A percentile compares a stretch with the other conserved stretches of the same genome.
These are phyloP conservation scores for Polylopha cassiicola DNA, from an alignment of 2,888 invertebrate species.

Conservation along the genomic window DNA sequence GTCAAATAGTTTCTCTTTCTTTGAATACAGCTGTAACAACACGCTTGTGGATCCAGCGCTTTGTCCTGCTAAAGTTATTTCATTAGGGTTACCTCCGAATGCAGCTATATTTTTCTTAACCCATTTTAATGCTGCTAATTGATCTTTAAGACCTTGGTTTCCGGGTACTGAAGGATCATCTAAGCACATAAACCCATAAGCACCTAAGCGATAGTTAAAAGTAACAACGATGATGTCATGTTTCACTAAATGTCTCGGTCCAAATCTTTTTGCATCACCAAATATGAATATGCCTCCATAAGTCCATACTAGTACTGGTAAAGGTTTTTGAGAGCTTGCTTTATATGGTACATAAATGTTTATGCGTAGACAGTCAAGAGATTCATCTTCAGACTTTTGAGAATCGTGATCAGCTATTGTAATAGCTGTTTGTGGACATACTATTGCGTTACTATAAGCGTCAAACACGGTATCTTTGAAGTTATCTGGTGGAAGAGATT, in stretches of 20 bases:
- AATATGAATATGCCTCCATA: constrained; percentile 50
- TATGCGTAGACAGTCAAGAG: constrained; percentile 76
- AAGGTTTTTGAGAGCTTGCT: constrained; percentile 26
- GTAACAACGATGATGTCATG: constrained; percentile 43
- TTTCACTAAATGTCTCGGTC: constrained; percentile 41
- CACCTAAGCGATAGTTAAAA: constrained; percentile 20
- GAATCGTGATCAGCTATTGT: neutral
- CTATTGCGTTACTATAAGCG: constrained; percentile 38
- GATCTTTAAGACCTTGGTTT: constrained; percentile 24
- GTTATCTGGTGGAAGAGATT: no score
- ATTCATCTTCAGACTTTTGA: constrained; percentile 4
- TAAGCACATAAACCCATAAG: constrained; percentile 20
- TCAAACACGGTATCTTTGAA: constrained; percentile 36
- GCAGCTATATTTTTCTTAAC: constrained; percentile 19
- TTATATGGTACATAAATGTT: constrained; percentile 76
- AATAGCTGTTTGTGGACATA: constrained; percentile 38
- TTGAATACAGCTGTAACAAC: constrained; percentile 6
- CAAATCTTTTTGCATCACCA: constrained; percentile 42
- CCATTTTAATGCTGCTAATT: constrained; percentile 19
- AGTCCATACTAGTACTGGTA: constrained; percentile 57
- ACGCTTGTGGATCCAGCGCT: constrained; percentile 17
- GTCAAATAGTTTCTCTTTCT: constrained; percentile 7
- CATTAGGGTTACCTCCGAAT: constrained; percentile 20
- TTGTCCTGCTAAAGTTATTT: constrained; percentile 20
- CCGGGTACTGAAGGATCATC: constrained; percentile 19